Base-by-base conservation (phyloP, 2,797 vertebrate genomes). In the Phalloptychus januarius region DNA sequence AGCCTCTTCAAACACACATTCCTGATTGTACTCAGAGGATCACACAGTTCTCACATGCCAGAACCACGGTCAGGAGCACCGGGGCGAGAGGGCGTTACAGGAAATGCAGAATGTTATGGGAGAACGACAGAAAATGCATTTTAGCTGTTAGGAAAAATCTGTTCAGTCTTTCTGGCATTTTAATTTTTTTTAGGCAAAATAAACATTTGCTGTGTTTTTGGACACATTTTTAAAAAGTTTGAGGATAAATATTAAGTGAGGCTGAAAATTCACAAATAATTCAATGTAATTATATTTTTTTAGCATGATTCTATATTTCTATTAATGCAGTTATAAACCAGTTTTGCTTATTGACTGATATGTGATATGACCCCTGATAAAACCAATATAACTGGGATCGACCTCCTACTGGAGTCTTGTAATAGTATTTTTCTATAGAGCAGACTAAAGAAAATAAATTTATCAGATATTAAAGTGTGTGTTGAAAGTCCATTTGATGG, bases 11-110 rank as follows among this genome's bases (percentile, higher is more conserved):
- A 44, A 79, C 36, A 18, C 76, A 71, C 84, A 70, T 78, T 84
- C 42, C 83, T 85, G 76, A 85, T 79, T 84, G 79, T 78, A 77
- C 81, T 80, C 63, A 77, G 79, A 78, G 77, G 80, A 86, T 79
- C 79, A 72, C 79, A 63, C 42, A 74, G 84, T 88, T 88, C 87
- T 87, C 77, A 42, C 77, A 77, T 83, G 71, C 81, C 33, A 5
- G 74, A 58, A 61, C 78, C 80, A 28, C 5, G 5, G 58, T 80
- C 36, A 48, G 76, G 75, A 52, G 72, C 45, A 15, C 54, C 45
- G 16, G 40, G n/a, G 20, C 5, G 7, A 79, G 45, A 20, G 50
- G 38, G 40, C 54, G 18, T 40, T 44, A 1, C 20, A 15, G 76
- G 25, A 18, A 77, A 42, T 44, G 70, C 44, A 6, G 20, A 61